Conservation (phyloP, 2,797 vertebrate genomes). For the Hemibagrus guttatus region DNA sequence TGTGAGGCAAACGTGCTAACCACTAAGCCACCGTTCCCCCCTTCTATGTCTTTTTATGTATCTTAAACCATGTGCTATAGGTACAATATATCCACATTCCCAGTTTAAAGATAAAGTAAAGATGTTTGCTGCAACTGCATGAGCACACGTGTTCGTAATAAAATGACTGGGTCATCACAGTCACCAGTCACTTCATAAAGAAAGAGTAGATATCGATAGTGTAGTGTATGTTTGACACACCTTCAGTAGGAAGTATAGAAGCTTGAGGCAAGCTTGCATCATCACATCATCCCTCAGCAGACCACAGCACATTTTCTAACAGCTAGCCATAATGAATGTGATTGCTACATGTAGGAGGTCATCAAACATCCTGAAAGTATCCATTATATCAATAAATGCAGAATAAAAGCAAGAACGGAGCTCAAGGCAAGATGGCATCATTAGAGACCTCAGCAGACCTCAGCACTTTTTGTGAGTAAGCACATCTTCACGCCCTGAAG, state of each 20-base stretch:
- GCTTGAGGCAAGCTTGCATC: background rate
- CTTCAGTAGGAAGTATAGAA: background rate
- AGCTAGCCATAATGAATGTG: background rate
- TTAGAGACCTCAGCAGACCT: conserved; percentile 26
- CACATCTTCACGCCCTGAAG: conserved; percentile 10
- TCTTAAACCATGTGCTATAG: no score
- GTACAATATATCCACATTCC: background rate
- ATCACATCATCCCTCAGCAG: conserved; percentile 13
- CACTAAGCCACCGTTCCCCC: no score
- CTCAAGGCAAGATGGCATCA: background rate
- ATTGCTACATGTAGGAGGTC: background rate
- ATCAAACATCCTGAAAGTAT: conserved; percentile 6
- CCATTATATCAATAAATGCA: conserved; percentile 18
- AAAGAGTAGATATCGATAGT: background rate
- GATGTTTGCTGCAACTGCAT: background rate
- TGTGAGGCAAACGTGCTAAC: no score
- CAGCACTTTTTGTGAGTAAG: conserved; percentile 19
- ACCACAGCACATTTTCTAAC: background rate
- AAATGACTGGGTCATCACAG: background rate
- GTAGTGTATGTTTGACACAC: background rate
- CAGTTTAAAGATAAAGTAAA: no score
- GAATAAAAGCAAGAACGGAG: background rate
- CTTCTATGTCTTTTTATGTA: no score
- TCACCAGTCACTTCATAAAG: background rate
- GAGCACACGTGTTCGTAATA: background rate